Evolutionary conservation across 2,113 vertebrate genomes (phyloP).

Genomic region (Xenotilapia longispinis): DNA sequence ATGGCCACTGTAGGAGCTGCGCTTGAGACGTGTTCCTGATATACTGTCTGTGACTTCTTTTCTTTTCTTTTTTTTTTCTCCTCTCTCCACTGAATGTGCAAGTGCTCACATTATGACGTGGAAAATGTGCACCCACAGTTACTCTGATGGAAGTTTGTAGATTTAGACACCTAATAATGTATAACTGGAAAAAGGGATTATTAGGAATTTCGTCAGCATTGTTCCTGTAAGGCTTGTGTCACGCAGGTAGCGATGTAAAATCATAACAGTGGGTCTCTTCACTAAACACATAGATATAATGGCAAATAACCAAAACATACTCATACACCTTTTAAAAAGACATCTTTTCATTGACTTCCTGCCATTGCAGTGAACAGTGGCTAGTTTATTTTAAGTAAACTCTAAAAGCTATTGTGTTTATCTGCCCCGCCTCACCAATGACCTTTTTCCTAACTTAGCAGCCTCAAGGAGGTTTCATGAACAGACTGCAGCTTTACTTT

Average conservation of each 20-base stretch:
- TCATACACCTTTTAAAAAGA: not conserved
- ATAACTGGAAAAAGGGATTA: not conserved
- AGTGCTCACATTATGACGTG: constrained; percentile 53
- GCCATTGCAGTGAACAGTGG: constrained; percentile 1
- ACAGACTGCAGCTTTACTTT: constrained; percentile 9
- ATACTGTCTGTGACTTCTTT: not conserved
- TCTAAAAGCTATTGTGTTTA: constrained; percentile 3
- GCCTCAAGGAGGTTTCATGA: not conserved
- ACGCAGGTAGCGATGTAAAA: not conserved
- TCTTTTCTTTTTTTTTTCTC: not conserved
- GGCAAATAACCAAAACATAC: not conserved
- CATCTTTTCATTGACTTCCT: not conserved
- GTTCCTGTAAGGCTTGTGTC: not conserved
- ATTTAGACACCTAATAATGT: not conserved
- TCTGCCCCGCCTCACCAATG: not conserved
- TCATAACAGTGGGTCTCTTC: not conserved
- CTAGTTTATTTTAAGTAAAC: constrained; percentile 29
- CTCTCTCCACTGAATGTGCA: constrained; percentile 51
- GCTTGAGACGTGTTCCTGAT: not conserved
- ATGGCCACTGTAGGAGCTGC: constrained; percentile 3
- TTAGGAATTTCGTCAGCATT: not conserved
- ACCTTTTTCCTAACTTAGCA: not conserved
- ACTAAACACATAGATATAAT: not conserved
- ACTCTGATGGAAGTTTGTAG: not conserved
- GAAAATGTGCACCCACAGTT: constrained; percentile 10